Evolutionary conservation across 2,113 vertebrate species (phyloP).

Genomic region (Psittacula cyanocephala): DNA sequence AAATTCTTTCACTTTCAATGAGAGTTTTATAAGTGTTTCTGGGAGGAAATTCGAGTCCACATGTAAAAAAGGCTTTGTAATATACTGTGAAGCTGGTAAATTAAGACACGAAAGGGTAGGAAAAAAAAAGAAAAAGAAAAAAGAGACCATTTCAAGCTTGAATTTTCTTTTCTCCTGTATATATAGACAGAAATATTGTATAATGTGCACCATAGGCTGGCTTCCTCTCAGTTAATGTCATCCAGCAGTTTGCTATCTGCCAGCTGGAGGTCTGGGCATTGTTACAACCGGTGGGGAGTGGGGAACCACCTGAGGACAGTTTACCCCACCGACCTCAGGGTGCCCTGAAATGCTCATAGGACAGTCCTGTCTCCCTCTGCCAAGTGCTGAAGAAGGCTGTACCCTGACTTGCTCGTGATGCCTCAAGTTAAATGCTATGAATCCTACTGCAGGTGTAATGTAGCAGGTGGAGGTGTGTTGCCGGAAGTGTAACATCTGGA

Average conservation of each 20-base stretch:
- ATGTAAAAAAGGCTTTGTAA: not conserved
- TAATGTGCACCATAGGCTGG: not conserved
- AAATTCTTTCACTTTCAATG: slow-evolving; percentile 27
- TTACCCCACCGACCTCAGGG: not conserved
- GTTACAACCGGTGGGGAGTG: not conserved
- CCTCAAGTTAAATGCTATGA: not conserved
- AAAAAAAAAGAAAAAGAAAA: not conserved
- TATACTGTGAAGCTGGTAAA: not conserved
- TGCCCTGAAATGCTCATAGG: not conserved
- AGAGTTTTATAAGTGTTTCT: not conserved
- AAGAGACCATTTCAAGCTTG: not conserved
- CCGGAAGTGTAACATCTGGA: not conserved
- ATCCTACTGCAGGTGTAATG: not conserved
- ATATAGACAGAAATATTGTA: not conserved
- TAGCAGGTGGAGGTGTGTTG: not conserved
- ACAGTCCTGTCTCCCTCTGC: not conserved
- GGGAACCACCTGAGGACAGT: not conserved
- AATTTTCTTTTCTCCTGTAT: not conserved
- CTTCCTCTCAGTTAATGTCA: not conserved
- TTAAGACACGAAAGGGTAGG: not conserved
- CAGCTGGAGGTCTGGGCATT: not conserved
- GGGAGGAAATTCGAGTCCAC: not conserved
- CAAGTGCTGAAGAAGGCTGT: not conserved
- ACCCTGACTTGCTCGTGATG: not conserved
- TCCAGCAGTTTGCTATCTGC: not conserved